phyloP scores from a whole-genome alignment of 2,797 vertebrate species.

The Oceanodroma leucorhoa region DNA sequence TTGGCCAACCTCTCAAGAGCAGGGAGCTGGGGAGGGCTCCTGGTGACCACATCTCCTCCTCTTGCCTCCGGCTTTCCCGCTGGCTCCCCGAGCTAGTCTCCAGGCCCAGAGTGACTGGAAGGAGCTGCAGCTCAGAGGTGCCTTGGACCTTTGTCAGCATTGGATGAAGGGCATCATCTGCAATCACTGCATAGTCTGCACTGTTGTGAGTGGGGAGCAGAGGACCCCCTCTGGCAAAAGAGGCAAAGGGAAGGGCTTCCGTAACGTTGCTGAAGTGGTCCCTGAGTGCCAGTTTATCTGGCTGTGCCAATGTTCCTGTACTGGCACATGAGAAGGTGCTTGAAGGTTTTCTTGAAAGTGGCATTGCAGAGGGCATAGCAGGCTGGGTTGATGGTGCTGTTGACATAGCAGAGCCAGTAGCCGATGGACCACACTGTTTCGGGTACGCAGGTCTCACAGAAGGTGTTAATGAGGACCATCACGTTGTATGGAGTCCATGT shows the following conservation, averaged over 20 bases:
- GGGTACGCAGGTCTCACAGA: constrained; percentile 83
- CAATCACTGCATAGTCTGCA: background rate
- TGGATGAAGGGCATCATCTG: constrained; percentile 35
- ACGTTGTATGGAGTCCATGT: constrained; percentile 99
- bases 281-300: constrained; percentile 73
- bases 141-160: background rate
- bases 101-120: background rate
- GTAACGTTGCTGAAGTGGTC: background rate
- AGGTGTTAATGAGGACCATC: constrained; percentile 92
- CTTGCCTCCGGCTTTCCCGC: background rate
- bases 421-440: constrained; percentile 82
- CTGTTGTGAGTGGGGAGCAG: background rate
- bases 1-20: background rate
- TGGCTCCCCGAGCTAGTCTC: background rate
- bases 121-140: background rate
- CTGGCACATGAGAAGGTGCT: constrained; percentile 95
- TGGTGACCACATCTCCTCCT: background rate
- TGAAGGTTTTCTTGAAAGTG: constrained; percentile 93
- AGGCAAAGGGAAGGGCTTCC: constrained; percentile 22
- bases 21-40: background rate
- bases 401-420: constrained; percentile 92
- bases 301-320: constrained; percentile 92
- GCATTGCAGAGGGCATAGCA: constrained; percentile 91
- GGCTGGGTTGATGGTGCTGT: constrained; percentile 91
- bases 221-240: background rate